A percentile compares a stretch with the other conserved stretches of the same genome.
Conservation (phyloP, 1,140 invertebrate species). For the Spodoptera litura region DNA sequence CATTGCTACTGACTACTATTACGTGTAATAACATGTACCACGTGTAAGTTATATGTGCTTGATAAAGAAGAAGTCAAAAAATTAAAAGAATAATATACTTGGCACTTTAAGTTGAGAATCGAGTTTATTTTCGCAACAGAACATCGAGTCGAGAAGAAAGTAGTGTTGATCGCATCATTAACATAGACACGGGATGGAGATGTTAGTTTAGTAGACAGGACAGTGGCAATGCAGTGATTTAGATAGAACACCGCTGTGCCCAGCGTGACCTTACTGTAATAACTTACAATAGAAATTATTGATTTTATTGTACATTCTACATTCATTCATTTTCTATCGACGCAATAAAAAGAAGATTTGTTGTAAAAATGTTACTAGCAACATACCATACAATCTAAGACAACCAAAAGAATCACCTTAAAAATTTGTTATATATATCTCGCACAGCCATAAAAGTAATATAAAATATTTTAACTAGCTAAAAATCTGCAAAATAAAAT, state of each 20-base stretch:
- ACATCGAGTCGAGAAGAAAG: constrained; percentile 22
- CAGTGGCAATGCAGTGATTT: constrained; percentile 52
- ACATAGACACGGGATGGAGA: constrained; percentile 32
- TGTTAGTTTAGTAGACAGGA: constrained; percentile 44
- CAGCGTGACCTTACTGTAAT: constrained; percentile 52
- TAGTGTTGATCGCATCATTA: constrained; percentile 35
- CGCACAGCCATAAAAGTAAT: background rate
- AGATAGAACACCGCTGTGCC: constrained; percentile 58
- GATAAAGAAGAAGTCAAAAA: background rate
- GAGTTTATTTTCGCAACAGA: constrained; percentile 24
- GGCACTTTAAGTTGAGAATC: background rate
- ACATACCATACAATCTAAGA: background rate
- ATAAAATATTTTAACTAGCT: background rate
- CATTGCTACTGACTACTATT: background rate
- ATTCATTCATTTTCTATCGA: constrained; percentile 34
- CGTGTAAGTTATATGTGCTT: background rate
- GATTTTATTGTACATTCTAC: constrained; percentile 39
- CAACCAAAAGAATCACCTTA: background rate
- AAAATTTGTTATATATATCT: too few species aligned
- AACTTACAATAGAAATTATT: constrained; percentile 48
- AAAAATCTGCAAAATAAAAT: constrained; percentile 2
- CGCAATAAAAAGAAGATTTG: constrained; percentile 17
- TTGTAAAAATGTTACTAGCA: constrained; percentile 4
- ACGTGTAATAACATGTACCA: constrained; percentile 3
- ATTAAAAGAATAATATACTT: constrained; percentile 6